These are phyloP conservation scores for Euwallacea similis DNA, from an alignment of 1,140 invertebrate genomes.

Conservation along the genomic window DNA sequence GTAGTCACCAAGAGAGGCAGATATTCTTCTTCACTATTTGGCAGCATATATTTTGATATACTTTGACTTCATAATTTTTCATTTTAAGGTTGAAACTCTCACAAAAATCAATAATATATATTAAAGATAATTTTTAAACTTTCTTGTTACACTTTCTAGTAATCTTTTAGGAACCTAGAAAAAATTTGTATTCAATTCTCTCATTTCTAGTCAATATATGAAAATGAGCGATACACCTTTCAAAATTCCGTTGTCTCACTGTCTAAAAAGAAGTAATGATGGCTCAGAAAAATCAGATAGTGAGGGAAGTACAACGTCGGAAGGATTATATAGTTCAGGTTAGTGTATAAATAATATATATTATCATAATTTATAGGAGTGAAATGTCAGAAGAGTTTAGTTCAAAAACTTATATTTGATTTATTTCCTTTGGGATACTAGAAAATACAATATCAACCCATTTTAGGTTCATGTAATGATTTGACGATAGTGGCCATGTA, in stretches of 20 bases:
- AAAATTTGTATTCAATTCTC: neutral
- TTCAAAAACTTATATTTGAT: too few species aligned
- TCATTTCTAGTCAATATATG: constrained; percentile 9
- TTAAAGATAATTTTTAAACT: too few species aligned
- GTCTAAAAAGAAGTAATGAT: constrained; percentile 1
- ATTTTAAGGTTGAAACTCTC: too few species aligned
- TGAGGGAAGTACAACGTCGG: constrained; percentile 43
- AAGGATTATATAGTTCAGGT: constrained; percentile 20
- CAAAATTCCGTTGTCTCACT: constrained; percentile 37
- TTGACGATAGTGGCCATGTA: constrained; percentile 47
- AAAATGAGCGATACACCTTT: constrained; percentile 42
- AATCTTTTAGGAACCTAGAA: too few species aligned
- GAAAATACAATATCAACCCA: neutral
- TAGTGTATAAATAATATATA: neutral
- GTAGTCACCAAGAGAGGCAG: too few species aligned
- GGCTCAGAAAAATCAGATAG: constrained; percentile 42
- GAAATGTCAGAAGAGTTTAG: too few species aligned
- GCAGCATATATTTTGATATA: too few species aligned
- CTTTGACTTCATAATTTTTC: too few species aligned
- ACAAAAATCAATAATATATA: too few species aligned
- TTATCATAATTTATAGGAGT: neutral
- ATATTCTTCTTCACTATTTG: too few species aligned
- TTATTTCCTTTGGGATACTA: neutral
- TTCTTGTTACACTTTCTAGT: too few species aligned
- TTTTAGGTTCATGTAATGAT: constrained; percentile 39